A percentile compares a stretch with the other conserved stretches of the same genome.
phyloP scores from a whole-genome alignment of 2,888 invertebrate species.

The Ischnura elegans region DNA sequence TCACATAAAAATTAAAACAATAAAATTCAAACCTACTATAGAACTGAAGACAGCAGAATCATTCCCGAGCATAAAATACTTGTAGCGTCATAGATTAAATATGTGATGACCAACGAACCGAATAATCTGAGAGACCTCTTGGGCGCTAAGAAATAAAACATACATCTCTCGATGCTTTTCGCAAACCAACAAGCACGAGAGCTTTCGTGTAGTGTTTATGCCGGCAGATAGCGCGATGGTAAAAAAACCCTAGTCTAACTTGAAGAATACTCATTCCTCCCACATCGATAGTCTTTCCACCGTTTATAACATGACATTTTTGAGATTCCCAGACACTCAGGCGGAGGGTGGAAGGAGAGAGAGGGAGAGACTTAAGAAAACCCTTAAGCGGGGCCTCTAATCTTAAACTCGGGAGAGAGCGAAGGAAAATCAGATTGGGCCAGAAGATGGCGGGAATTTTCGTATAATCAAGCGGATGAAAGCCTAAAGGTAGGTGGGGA shows the following conservation, averaged over 20 bases:
- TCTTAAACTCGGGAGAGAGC: background rate
- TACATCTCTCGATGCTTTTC: background rate
- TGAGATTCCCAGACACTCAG: background rate
- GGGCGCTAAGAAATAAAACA: background rate
- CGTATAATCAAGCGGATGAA: conserved; percentile 32
- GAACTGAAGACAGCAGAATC: background rate
- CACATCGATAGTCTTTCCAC: background rate
- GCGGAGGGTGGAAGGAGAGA: background rate
- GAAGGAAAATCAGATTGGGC: background rate
- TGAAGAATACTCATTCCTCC: background rate
- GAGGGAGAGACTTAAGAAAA: background rate
- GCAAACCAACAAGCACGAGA: background rate
- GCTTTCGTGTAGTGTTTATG: conserved; percentile 5
- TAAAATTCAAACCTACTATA: background rate
- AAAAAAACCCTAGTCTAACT: background rate
- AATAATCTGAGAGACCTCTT: background rate
- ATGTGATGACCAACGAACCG: background rate
- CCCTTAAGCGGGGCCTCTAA: background rate
- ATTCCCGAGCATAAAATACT: background rate
- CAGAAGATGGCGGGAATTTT: background rate
- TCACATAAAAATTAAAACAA: background rate
- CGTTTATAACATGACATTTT: background rate
- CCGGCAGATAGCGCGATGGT: background rate
- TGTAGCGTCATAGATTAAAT: background rate
- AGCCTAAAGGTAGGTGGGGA: conserved; percentile 50